Evolutionary conservation across 2,113 vertebrate species (phyloP), one percentile per base, ranked within the genome.

Genomic region (Propithecus coquereli): DNA sequence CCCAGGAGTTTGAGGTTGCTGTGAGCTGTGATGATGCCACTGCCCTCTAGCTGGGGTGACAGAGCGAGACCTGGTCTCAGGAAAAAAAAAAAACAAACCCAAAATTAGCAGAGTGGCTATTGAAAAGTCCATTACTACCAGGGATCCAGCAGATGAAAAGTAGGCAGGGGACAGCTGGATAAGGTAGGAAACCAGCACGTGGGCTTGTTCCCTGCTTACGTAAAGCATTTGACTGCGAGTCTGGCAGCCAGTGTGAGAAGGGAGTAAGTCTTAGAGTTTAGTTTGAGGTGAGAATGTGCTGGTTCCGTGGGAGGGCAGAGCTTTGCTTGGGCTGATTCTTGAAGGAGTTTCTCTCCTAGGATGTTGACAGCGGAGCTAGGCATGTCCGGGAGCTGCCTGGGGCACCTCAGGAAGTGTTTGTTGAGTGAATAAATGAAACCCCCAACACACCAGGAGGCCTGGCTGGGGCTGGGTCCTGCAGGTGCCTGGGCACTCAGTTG

Each of bases 201-300:
- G 14, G 66, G 10, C 16, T 23, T 8, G 2, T 66, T 68, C 65
- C 57, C 34, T 6, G 20, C 45, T 32, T 0, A 45, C 43, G 68
- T 37, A 8, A 11, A 65, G 30, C 9, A 2, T 1, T 2, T 13
- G 40, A 17, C 13, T 23, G 25, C 1, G 30, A 81, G 50, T 27
- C 65, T 20, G 11, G 59, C 13, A 45, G 59, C n/a, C 70, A 3
- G 1, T 34, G 17, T 45, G 37, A 68, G 50, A 89, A 57, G 12
- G 17, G 82, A 0, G 37, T 3, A 3, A 14, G 20, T 6, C 63
- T 54, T 13, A 40, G 54, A 8, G 1, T 52, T 54, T 4, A 11
- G n/a, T 32, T 34, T 7, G 16, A 17, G 47, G 18, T 27, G 47
- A 37, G n/a, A 17, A 12, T 0, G 1, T 3, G 2, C 30, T 8